Percentiles rank a stretch among this genome's conserved stretches.
Conservation (phyloP, 2,797 vertebrate genomes). For the Hipposideros larvatus region DNA sequence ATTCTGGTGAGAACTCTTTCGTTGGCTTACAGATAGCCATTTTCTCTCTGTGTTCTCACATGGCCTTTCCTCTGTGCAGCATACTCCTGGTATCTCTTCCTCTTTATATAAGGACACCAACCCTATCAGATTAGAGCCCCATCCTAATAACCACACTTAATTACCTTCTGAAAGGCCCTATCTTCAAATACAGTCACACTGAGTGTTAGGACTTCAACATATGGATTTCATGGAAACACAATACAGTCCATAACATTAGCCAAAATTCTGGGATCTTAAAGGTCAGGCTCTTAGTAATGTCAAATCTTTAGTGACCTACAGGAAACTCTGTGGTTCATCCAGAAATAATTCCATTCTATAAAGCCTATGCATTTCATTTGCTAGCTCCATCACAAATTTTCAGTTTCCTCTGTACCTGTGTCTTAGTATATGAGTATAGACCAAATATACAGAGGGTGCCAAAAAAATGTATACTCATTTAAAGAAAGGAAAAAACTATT, state of each 20-base stretch:
- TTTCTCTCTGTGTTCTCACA: background rate
- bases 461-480: no score
- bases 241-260: background rate
- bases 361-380: background rate
- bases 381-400: background rate
- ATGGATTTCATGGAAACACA: background rate
- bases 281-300: background rate
- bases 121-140: background rate
- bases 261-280: background rate
- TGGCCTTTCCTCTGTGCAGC: background rate
- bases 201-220: background rate
- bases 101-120: background rate
- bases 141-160: background rate
- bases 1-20: background rate
- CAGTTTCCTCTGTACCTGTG: background rate
- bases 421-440: background rate
- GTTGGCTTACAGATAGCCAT: background rate
- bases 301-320: background rate
- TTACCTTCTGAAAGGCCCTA: background rate
- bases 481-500: no score
- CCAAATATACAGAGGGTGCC: background rate
- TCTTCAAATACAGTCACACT: background rate
- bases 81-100: background rate
- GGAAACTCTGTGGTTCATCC: background rate
- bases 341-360: background rate